Evolutionary conservation across 2,888 invertebrate genomes (phyloP), one percentile per base, ranked within the genome.

Genomic region (Azorinus chamasolen): DNA sequence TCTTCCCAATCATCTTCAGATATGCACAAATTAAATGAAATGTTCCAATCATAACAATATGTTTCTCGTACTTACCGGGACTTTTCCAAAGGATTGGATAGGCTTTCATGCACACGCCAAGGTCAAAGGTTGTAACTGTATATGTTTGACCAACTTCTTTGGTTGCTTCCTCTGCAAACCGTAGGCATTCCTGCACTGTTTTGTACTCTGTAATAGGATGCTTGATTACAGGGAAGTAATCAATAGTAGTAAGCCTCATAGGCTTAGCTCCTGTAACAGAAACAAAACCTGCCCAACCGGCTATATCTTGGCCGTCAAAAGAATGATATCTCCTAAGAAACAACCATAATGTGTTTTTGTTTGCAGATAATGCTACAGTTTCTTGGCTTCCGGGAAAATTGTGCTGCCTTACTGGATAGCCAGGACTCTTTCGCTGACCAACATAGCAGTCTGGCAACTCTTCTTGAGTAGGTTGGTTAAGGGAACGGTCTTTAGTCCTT

Each of bases 161-260:
- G n/a, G n/a, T n/a, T n/a, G n/a, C n/a, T n/a, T n/a, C n/a, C n/a
- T n/a, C n/a, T n/a, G n/a, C 83, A 79, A 32, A 84, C 80, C 74
- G 37, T 14, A 79, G 39, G 20, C 79, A 79, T 50, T 84, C 77
- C 32, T 84, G 71, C 3, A 83, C 79, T 18, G 74, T 72, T 46
- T 27, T 79, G 51, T 76, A 81, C n/a, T n/a, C n/a, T n/a, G n/a
- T n/a, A n/a, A n/a, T n/a, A n/a, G n/a, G n/a, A n/a, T n/a, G n/a
- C n/a, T 71, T 62, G 12, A 84, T 80, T 1, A 83, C 80, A 12
- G 77, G 79, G 58, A 78, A 85, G 45, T 85, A 85, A 25, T 83
- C 82, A 18, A 83, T 83, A 18, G 76, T 79, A 22, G 83, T 82
- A 39, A 79, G 55, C 12, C 51, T 48, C 6, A 12, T 22, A 10